Base-by-base conservation (phyloP, 1,140 invertebrate species). In the Aphelenchoides besseyi region DNA sequence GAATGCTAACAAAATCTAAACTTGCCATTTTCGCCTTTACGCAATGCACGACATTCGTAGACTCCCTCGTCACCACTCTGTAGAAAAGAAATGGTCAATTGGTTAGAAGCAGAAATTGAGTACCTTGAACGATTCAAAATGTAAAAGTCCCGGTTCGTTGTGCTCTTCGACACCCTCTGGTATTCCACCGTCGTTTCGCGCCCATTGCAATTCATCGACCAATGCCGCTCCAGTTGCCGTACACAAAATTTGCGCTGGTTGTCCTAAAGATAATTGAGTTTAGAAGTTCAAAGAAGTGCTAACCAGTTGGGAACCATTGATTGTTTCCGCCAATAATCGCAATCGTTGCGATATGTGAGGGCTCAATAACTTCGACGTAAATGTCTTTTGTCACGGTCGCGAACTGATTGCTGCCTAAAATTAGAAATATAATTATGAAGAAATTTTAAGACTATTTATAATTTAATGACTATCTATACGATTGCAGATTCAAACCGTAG, bases 381-480 rank as follows among this genome's bases (percentile, higher is more conserved):
- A 83, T 83, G 64, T 83, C 81, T 41, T 84, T 83, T 3, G 82
- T 83, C 2, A 83, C 83, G 29, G 81, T 79, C 18, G 82, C 80
- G 48, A 81, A 79, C 26, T 73, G 48, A 55, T 85, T 84, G 55
- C 68, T 73, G 62, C 77, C 82, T 37, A n/a, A n/a, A n/a, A n/a
- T n/a, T n/a, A n/a, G n/a, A n/a, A n/a, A n/a, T n/a, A n/a, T n/a
- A n/a, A n/a, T n/a, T n/a, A n/a, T n/a, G n/a, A n/a, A n/a, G n/a
- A n/a, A n/a, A n/a, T n/a, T n/a, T n/a, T n/a, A n/a, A n/a, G n/a
- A n/a, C n/a, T n/a, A n/a, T n/a, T n/a, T n/a, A n/a, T n/a, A n/a
- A n/a, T n/a, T n/a, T n/a, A n/a, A n/a, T n/a, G n/a, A n/a, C n/a
- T n/a, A n/a, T n/a, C n/a, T n/a, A n/a, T n/a, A n/a, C n/a, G n/a